These are phyloP conservation scores for Eulimnadia texana DNA, from an alignment of 1,140 invertebrate species.

Conservation along the genomic window DNA sequence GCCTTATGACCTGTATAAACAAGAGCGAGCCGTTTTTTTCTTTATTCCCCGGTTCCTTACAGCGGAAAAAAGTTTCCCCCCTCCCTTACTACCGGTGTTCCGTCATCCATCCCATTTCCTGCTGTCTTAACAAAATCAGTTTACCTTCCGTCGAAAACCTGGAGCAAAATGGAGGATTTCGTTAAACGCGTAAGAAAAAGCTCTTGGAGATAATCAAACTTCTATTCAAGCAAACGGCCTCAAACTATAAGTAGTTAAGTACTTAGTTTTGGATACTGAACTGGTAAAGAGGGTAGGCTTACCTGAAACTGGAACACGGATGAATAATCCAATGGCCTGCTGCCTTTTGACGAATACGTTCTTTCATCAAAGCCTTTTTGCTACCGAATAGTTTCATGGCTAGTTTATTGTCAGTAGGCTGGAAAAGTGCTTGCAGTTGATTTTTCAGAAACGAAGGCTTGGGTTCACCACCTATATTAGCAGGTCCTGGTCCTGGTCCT, in stretches of 20 bases:
- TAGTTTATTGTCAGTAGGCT: slow-evolving; percentile 89
- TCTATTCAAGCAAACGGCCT: no score
- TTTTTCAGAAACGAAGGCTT: slow-evolving; percentile 88
- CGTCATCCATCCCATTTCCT: background rate
- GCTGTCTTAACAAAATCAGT: background rate
- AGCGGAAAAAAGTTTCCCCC: no score
- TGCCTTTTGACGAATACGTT: slow-evolving; percentile 81
- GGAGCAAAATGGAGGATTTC: background rate
- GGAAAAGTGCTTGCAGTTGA: slow-evolving; percentile 86
- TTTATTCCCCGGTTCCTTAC: background rate
- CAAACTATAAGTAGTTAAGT: no score
- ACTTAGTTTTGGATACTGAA: no score
- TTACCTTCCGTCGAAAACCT: background rate
- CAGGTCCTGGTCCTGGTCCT: slow-evolving; percentile 39
- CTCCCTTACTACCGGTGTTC: background rate
- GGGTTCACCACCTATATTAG: slow-evolving; percentile 37
- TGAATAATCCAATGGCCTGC: slow-evolving; percentile 90
- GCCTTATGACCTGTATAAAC: background rate
- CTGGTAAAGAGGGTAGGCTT: slow-evolving; percentile 26
- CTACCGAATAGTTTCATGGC: slow-evolving; percentile 94
- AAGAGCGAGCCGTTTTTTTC: background rate
- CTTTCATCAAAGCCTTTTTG: slow-evolving; percentile 90
- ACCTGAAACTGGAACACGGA: slow-evolving; percentile 90
- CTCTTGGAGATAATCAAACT: no score
- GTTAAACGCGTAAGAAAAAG: no score